Percentiles rank a stretch among this genome's conserved stretches.
Evolutionary conservation across 1,140 invertebrate genomes (phyloP).

Genomic region (Theocolax elegans): DNA sequence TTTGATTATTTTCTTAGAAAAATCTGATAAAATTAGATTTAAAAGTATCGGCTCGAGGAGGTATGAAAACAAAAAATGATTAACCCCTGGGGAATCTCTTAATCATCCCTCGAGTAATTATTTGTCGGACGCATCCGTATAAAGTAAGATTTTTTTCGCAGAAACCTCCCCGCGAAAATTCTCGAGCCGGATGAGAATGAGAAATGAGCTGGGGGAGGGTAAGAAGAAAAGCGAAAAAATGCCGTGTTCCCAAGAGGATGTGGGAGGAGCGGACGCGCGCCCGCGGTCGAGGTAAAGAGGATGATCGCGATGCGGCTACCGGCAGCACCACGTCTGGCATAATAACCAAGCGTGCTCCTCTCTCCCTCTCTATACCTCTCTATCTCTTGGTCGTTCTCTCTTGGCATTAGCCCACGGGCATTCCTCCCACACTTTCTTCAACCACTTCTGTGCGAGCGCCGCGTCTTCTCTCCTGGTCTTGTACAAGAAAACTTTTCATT

Average conservation of each 20-base stretch:
- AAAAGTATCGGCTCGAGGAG: too few relatives aligned
- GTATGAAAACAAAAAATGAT: too few relatives aligned
- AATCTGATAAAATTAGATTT: too few relatives aligned
- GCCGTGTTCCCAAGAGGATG: not conserved
- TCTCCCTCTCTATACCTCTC: not conserved
- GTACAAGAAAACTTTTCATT: not conserved
- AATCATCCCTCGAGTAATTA: not conserved
- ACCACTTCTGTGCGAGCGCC: too few relatives aligned
- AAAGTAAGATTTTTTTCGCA: not conserved
- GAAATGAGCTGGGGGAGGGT: not conserved
- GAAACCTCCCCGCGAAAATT: not conserved
- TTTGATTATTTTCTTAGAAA: too few relatives aligned
- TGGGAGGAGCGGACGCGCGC: not conserved
- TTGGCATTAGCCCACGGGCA: constrained; percentile 2
- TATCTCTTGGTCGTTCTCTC: not conserved
- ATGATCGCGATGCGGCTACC: constrained; percentile 9
- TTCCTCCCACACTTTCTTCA: not conserved
- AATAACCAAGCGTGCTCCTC: constrained; percentile 8
- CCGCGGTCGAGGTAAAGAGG: constrained; percentile 3
- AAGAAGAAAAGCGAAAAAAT: not conserved
- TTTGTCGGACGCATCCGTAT: not conserved
- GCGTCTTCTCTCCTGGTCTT: not conserved
- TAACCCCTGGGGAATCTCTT: not conserved
- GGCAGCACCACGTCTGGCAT: constrained; percentile 27
- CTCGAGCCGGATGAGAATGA: constrained; percentile 6